These are phyloP conservation scores for Hermodice carunculata DNA, from an alignment of 2,888 invertebrate genomes.

Conservation along the genomic window DNA sequence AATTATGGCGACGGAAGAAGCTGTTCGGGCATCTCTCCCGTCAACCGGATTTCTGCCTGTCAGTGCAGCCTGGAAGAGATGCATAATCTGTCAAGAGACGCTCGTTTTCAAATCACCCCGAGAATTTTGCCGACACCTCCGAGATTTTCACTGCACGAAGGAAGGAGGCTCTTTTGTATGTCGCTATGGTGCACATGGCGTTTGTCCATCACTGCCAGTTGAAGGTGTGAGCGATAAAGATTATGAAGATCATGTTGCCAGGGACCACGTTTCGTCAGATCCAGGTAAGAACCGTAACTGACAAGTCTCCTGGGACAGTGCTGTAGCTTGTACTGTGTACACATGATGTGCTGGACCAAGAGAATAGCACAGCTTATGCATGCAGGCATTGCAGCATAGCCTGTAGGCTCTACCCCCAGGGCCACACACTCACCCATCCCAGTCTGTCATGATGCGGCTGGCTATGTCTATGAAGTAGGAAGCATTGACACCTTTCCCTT, in stretches of 20 bases:
- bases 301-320: no score
- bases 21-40: slow-evolving; percentile 5
- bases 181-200: slow-evolving; percentile 88
- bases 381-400: no score
- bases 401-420: no score
- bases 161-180: slow-evolving; percentile 90
- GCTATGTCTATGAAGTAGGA: no score
- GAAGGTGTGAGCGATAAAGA: slow-evolving; percentile 90
- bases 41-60: no score
- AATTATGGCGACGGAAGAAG: slow-evolving; percentile 9
- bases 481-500: no score
- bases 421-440: no score
- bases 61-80: slow-evolving; percentile 51
- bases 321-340: no score
- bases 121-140: slow-evolving; percentile 79
- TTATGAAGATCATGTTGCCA: slow-evolving; percentile 87
- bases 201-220: slow-evolving; percentile 88
- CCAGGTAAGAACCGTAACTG: no score
- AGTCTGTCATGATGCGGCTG: no score
- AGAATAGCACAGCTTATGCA: no score
- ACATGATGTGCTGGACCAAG: no score
- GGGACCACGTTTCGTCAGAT: slow-evolving; percentile 76
- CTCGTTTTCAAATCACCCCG: slow-evolving; percentile 59
- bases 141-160: slow-evolving; percentile 83
- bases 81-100: slow-evolving; percentile 51